phyloP scores from a whole-genome alignment of 2,797 vertebrate species.

The Acanthurus tractus region DNA sequence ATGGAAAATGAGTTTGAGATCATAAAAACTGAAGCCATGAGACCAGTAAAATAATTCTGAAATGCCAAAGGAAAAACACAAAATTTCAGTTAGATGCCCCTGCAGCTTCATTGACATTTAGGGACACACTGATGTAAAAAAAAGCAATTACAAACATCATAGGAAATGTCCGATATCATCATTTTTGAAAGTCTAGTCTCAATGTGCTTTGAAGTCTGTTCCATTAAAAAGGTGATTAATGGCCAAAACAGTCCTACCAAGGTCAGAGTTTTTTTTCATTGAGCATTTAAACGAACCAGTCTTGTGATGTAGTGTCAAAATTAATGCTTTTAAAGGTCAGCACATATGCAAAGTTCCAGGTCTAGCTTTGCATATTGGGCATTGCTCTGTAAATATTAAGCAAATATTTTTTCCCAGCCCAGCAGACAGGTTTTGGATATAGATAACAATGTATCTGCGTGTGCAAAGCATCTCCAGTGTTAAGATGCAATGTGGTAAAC shows the following conservation, averaged over 20 bases:
- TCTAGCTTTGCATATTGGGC: slow-evolving; percentile 5
- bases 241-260: slow-evolving; percentile 45
- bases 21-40: background rate
- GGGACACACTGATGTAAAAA: slow-evolving; percentile 43
- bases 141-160: slow-evolving; percentile 69
- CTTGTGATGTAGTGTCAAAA: slow-evolving; percentile 20
- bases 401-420: slow-evolving; percentile 6
- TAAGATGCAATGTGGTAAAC: slow-evolving; percentile 42
- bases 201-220: slow-evolving; percentile 32
- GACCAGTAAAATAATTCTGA: slow-evolving; percentile 34
- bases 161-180: slow-evolving; percentile 63
- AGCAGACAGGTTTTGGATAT: slow-evolving; percentile 38
- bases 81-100: background rate
- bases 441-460: slow-evolving; percentile 40
- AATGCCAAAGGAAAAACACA: slow-evolving; percentile 28
- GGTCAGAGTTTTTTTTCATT: slow-evolving; percentile 42
- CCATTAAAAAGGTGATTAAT: slow-evolving; percentile 54
- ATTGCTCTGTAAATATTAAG: slow-evolving; percentile 9
- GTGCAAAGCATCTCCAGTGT: slow-evolving; percentile 27
- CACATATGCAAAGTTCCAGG: slow-evolving; percentile 10
- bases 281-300: slow-evolving; percentile 35
- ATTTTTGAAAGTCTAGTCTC: slow-evolving; percentile 35
- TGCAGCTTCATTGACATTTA: slow-evolving; percentile 47
- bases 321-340: slow-evolving; percentile 29
- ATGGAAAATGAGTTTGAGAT: background rate